phyloP scores from a whole-genome alignment of 2,888 invertebrate genomes.

The Andrena bicolor region DNA sequence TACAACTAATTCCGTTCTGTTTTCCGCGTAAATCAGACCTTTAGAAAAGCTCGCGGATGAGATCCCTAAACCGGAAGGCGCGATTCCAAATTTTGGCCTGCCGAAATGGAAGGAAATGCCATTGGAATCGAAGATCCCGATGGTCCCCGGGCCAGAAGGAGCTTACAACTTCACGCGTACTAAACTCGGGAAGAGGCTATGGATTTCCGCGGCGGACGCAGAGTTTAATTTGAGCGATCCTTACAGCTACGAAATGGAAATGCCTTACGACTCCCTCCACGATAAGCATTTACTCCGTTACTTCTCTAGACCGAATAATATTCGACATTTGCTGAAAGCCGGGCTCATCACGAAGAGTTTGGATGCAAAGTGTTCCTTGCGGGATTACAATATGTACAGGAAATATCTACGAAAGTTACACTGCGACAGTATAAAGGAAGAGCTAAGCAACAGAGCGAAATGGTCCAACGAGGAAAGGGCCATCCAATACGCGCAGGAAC shows the following conservation, averaged over 20 bases:
- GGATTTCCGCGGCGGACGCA: slow-evolving; percentile 59
- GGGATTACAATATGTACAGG: slow-evolving; percentile 85
- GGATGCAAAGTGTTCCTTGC: slow-evolving; percentile 84
- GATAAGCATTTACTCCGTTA: slow-evolving; percentile 78
- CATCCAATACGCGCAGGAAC: slow-evolving; percentile 68
- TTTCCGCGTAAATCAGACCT: slow-evolving; percentile 62
- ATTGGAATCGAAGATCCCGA: slow-evolving; percentile 85
- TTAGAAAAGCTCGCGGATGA: slow-evolving; percentile 73
- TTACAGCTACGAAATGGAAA: slow-evolving; percentile 75
- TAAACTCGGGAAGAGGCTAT: slow-evolving; percentile 81
- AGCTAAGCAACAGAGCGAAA: slow-evolving; percentile 63
- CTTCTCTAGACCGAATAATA: slow-evolving; percentile 68
- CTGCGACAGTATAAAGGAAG: slow-evolving; percentile 73
- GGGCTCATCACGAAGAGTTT: slow-evolving; percentile 82
- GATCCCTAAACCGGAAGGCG: slow-evolving; percentile 80
- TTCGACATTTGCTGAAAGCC: slow-evolving; percentile 68
- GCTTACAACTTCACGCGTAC: slow-evolving; percentile 83
- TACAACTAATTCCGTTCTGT: background rate
- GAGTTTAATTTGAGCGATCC: slow-evolving; percentile 81
- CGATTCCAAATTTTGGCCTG: slow-evolving; percentile 80
- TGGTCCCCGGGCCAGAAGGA: slow-evolving; percentile 82
- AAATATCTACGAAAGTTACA: slow-evolving; percentile 81
- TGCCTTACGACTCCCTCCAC: slow-evolving; percentile 80
- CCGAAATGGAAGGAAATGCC: slow-evolving; percentile 84
- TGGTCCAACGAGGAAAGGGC: slow-evolving; percentile 63